Evolutionary conservation across 2,797 vertebrate species (phyloP).

Genomic region (Borostomias antarcticus): DNA sequence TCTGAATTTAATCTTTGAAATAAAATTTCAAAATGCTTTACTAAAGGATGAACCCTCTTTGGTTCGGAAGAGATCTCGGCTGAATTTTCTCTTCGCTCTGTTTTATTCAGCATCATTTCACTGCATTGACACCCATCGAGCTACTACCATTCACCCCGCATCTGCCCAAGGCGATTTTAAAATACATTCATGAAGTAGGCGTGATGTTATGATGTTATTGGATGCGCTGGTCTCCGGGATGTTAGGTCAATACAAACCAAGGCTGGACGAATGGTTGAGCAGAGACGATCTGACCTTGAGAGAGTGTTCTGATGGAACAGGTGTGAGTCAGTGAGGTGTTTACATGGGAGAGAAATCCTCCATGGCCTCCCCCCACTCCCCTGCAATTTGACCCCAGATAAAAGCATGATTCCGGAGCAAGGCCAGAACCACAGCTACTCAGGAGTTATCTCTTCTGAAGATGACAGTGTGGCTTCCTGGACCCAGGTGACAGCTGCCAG

Average conservation of each 20-base stretch:
- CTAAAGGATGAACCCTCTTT: background rate
- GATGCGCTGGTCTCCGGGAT: background rate
- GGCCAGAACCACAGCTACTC: background rate
- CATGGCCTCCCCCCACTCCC: background rate
- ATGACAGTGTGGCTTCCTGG: background rate
- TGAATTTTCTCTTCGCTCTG: background rate
- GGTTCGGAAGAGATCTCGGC: background rate
- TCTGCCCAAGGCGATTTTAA: background rate
- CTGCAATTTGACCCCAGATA: background rate
- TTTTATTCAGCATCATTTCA: background rate
- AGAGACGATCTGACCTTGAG: background rate
- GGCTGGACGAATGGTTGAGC: background rate
- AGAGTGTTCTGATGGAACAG: background rate
- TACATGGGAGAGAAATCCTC: background rate
- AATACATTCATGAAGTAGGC: background rate
- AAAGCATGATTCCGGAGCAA: constrained; percentile 9
- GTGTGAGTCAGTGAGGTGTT: background rate
- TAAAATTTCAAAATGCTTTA: constrained; percentile 2
- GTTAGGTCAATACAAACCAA: background rate
- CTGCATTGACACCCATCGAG: background rate
- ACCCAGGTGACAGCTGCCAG: background rate
- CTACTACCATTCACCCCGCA: background rate
- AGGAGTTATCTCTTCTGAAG: constrained; percentile 10
- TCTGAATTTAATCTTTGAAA: constrained; percentile 3
- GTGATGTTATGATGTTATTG: background rate